A percentile compares a stretch with the other conserved stretches of the same genome.
Evolutionary conservation across 2,797 vertebrate species (phyloP).

Genomic region (Meriones psammophilus): DNA sequence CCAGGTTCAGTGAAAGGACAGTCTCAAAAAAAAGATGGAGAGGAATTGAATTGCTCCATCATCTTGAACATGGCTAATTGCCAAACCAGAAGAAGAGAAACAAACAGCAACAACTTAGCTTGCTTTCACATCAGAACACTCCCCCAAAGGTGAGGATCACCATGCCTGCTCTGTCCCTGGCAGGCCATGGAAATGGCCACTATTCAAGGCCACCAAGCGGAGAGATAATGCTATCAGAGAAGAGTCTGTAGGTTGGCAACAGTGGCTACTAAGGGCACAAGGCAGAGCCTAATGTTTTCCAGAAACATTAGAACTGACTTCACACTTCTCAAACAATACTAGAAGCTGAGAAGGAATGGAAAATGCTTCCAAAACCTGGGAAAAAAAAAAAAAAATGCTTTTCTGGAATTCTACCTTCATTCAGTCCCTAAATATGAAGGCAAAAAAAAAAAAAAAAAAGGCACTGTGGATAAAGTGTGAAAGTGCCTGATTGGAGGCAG

Average conservation of each 20-base stretch:
- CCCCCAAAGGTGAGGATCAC: background rate
- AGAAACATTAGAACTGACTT: background rate
- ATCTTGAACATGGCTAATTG: background rate
- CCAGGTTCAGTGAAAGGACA: background rate
- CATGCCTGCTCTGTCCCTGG: too few relatives aligned
- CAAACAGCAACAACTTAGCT: background rate
- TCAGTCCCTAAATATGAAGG: background rate
- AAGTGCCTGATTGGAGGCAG: background rate
- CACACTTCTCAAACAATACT: background rate
- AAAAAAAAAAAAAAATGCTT: background rate
- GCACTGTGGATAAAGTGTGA: background rate
- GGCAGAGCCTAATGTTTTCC: background rate
- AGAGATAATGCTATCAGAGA: background rate
- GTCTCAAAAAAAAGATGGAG: background rate
- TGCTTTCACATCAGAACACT: background rate
- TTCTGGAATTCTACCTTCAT: conserved; percentile 5
- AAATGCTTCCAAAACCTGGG: background rate
- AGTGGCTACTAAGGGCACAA: background rate
- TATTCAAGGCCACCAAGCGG: background rate
- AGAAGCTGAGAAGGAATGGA: background rate
- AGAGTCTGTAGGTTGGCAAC: background rate
- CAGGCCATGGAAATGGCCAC: background rate
- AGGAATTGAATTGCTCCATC: background rate
- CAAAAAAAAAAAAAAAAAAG: background rate
- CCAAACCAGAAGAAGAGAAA: background rate